A percentile compares a stretch with the other conserved stretches of the same genome.
Conservation (phyloP, 2,113 vertebrate species). For the Serinus canaria region DNA sequence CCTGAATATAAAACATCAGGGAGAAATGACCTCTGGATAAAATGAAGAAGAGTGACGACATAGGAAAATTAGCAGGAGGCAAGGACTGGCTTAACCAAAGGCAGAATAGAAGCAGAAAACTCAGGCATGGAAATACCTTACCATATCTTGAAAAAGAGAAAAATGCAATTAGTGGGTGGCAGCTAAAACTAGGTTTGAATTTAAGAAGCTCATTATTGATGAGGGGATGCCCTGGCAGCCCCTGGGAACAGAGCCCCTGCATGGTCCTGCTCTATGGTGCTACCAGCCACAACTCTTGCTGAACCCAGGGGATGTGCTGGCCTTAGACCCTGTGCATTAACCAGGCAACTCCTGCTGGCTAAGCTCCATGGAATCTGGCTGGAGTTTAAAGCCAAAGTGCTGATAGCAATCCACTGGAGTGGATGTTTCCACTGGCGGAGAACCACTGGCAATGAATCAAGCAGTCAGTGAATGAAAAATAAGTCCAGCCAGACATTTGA, state of each 20-base stretch:
- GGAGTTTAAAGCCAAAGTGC: neutral
- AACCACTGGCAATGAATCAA: neutral
- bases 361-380: neutral
- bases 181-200: neutral
- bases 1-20: neutral
- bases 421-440: conserved; percentile 24
- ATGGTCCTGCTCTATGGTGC: neutral
- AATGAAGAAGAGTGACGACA: neutral
- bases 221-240: neutral
- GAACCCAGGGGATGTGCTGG: neutral
- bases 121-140: neutral
- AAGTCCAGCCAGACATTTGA: neutral
- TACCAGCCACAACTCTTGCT: fast-evolving
- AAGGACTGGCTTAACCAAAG: neutral
- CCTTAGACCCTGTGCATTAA: neutral
- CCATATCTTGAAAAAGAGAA: neutral
- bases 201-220: neutral
- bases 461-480: conserved; percentile 13
- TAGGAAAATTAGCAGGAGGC: neutral
- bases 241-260: neutral
- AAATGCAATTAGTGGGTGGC: neutral
- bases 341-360: neutral
- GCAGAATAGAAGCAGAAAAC: neutral
- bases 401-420: neutral
- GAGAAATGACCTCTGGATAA: neutral